Conservation (phyloP, 2,797 vertebrate species). For the Tauraco hartlaubi region DNA sequence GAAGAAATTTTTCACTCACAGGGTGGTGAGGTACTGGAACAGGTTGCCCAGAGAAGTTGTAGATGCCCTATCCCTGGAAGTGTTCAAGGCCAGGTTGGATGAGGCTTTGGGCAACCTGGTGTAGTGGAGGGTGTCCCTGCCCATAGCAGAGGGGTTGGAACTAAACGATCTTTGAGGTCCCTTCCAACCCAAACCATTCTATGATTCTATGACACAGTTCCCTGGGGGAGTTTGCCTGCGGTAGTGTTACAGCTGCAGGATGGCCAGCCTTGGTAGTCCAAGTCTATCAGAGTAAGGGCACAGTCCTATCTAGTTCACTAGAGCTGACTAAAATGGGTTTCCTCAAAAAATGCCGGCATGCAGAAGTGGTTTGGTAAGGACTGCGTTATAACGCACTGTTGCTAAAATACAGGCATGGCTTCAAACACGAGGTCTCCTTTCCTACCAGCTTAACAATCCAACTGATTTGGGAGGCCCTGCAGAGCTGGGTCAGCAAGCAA, state of each 20-base stretch:
- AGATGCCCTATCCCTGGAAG: too few species aligned
- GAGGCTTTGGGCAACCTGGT: too few species aligned
- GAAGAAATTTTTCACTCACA: too few species aligned
- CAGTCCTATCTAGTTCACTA: not conserved
- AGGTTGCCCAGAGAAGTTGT: too few species aligned
- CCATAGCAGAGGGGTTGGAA: too few species aligned
- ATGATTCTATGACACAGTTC: not conserved
- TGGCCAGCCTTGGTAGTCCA: not conserved
- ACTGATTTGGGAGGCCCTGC: not conserved
- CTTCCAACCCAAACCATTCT: too few species aligned
- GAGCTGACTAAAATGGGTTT: not conserved
- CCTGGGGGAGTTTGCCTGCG: rapidly evolving
- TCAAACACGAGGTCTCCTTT: not conserved
- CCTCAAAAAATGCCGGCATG: not conserved
- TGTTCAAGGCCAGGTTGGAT: too few species aligned
- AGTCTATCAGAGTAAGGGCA: not conserved
- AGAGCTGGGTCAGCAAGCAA: not conserved
- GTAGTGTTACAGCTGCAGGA: not conserved
- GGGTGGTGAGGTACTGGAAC: too few species aligned
- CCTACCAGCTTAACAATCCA: not conserved
- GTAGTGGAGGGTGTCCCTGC: too few species aligned
- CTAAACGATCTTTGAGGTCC: too few species aligned
- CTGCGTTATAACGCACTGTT: not conserved
- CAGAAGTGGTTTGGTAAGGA: not conserved
- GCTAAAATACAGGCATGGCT: not conserved